These are phyloP conservation scores for Tuta absoluta DNA, from an alignment of 2,888 invertebrate genomes.

Conservation along the genomic window DNA sequence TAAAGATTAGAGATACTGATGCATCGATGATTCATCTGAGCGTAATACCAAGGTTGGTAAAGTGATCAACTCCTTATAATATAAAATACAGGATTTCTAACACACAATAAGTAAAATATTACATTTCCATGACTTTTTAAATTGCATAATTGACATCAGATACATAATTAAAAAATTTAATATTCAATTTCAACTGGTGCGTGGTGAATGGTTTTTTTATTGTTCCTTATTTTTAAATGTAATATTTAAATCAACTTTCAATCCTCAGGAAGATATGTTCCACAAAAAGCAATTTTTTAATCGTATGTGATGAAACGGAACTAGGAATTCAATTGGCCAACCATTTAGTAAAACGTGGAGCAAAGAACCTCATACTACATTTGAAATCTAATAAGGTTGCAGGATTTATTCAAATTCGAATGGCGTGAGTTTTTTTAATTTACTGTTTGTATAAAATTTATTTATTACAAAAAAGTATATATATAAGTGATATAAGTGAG, in stretches of 20 bases:
- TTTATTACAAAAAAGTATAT: no score
- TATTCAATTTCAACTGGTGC: no score
- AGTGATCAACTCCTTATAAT: no score
- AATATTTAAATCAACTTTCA: not conserved
- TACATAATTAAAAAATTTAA: no score
- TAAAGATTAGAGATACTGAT: slow-evolving; percentile 47
- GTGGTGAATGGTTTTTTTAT: no score
- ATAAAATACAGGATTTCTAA: no score
- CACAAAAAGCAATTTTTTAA: slow-evolving; percentile 45
- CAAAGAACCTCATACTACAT: slow-evolving; percentile 47
- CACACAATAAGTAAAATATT: no score
- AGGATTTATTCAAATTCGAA: slow-evolving; percentile 49
- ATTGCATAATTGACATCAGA: no score
- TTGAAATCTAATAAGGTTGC: slow-evolving; percentile 40
- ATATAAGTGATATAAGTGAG: no score
- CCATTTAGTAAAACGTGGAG: slow-evolving; percentile 49
- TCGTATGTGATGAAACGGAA: slow-evolving; percentile 47
- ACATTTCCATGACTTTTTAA: no score
- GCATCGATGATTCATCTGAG: not conserved
- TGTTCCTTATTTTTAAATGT: no score
- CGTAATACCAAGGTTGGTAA: slow-evolving; percentile 4
- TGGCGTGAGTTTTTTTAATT: slow-evolving; percentile 43
- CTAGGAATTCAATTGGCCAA: slow-evolving; percentile 51
- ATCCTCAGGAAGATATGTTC: slow-evolving; percentile 47
- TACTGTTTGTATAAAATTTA: not conserved